Evolutionary conservation across 2,797 vertebrate species (phyloP), one percentile per base, ranked within the genome.

Genomic region (Mycteria americana): DNA sequence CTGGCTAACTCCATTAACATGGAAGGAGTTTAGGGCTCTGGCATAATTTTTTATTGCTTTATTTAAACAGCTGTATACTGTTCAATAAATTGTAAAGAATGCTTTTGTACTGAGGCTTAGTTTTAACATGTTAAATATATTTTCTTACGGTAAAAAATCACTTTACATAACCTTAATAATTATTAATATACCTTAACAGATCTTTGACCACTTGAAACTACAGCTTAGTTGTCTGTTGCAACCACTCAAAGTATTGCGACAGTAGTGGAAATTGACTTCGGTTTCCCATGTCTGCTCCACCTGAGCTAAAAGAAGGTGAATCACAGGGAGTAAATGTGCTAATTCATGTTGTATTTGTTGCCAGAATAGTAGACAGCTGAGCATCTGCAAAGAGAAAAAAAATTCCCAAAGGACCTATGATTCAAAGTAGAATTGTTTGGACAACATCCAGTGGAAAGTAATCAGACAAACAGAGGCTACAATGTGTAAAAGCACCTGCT

Each of bases 61-160:
- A 92, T 94, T 97, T 97, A 97, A 97, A 97, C 85, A 93, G 93
- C 77, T 97, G 57, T 80, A 79, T 83, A 62, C 41, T 78, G 69
- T 84, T 93, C 67, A 91, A 76, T 78, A 93, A 88, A 56, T 82
- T 92, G 37, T 85, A 83, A 95, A 68, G 67, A 84, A 84, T 53
- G 15, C 16, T 91, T 93, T 85, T 90, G 64, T 43, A 69, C 53
- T 43, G 45, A 81, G 30, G 17, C 30, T 82, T 84, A 62, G 46
- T 83, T 76, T 82, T 69, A 65, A 33, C 27, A 22, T 46, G n/a
- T 35, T 46, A 84, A 86, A 88, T 57, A n/a, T 35, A 50, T 54
- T 35, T 76, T 75, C 50, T 88, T 75, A 68, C 35, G 65, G 24
- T 67, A 68, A 85, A 93, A 56, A 75, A 48, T 74, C 43, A 39